Base-by-base conservation (phyloP, 2,888 invertebrate genomes). In the Leuctra nigra region DNA sequence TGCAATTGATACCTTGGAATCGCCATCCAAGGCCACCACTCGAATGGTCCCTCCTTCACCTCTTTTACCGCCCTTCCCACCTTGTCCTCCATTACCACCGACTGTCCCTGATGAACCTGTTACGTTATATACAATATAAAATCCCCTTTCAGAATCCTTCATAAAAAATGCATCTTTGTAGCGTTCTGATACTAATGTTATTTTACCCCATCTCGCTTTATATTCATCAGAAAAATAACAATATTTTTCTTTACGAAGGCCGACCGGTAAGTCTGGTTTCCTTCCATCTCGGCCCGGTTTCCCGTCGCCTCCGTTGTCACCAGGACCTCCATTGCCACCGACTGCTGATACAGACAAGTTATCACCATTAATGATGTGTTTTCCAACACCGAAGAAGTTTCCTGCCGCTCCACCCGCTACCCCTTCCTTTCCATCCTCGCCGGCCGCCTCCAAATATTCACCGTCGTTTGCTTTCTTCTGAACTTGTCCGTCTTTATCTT, bases 341-440 rank as follows among this genome's bases (percentile, higher is more conserved):
- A 9, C 38, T n/a, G 52, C 52, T 13, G 1, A 23, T 9, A 56
- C 7, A 9, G 13, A 13, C n/a, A 56, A 38, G 2, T 38, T 14
- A 2, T 23, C 11, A 2, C 13, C 11, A 29, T 53, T 23, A n/a
- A 38, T 14, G 20, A 56, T 35, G 9, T 4, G 4, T 9, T 22
- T 18, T 38, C 53, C 56, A 7, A 56, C 14, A 6, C 56, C 53
- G 7, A 56, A 53, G 16, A 56, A 56, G 50, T 50, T 41, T 14
- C 29, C 29, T 11, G 29, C 29, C 6, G 6, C 11, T 29, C 6
- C 29, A 29, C 29, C 29, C 29, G 29, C 7, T 11, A 29, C 6
- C 11, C 29, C 29, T 29, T 6, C 7, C 11, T 29, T 29, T 7
- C 29, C 29, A 29, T 11, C 11, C 29, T 29, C 29, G 11, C 29